Conservation (phyloP, 2,113 vertebrate genomes). For the Cyphomyrus plagiostoma region DNA sequence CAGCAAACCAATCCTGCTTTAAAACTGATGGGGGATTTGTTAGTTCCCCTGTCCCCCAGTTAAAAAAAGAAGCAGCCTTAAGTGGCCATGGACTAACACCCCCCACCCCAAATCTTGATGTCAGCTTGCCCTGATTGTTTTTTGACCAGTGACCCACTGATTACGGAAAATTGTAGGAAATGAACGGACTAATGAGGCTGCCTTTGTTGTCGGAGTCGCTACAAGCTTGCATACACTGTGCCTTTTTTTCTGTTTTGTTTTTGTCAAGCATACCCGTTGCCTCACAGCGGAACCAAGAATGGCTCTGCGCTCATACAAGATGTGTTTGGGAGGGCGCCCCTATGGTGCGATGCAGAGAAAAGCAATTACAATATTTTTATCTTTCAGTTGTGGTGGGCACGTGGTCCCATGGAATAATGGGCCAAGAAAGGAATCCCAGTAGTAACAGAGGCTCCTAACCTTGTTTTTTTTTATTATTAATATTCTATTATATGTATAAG, state of each 20-base stretch:
- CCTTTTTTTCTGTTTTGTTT: conserved; percentile 25
- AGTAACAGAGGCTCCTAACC: conserved; percentile 15
- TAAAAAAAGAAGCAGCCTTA: neutral
- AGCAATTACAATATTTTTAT: conserved; percentile 41
- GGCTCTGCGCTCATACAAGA: conserved; percentile 47
- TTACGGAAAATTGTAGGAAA: conserved; percentile 41
- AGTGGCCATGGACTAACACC: neutral
- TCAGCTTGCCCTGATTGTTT: conserved; percentile 40
- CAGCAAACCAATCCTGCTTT: neutral
- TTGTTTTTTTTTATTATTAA: neutral
- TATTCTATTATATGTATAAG: neutral
- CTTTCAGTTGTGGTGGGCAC: conserved; percentile 22
- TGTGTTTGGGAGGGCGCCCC: conserved; percentile 29
- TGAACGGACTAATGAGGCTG: conserved; percentile 40
- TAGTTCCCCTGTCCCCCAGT: neutral
- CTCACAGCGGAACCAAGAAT: conserved; percentile 25
- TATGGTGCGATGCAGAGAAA: conserved; percentile 12
- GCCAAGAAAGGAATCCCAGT: conserved; percentile 27
- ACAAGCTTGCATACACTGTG: conserved; percentile 38
- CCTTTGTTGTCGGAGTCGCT: conserved; percentile 43
- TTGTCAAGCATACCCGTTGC: conserved; percentile 28
- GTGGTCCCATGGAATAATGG: conserved; percentile 20
- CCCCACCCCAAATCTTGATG: neutral
- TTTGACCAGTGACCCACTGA: conserved; percentile 39
- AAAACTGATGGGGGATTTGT: neutral